phyloP scores from a whole-genome alignment of 2,888 invertebrate species.

The Eugnorisma glareosa region DNA sequence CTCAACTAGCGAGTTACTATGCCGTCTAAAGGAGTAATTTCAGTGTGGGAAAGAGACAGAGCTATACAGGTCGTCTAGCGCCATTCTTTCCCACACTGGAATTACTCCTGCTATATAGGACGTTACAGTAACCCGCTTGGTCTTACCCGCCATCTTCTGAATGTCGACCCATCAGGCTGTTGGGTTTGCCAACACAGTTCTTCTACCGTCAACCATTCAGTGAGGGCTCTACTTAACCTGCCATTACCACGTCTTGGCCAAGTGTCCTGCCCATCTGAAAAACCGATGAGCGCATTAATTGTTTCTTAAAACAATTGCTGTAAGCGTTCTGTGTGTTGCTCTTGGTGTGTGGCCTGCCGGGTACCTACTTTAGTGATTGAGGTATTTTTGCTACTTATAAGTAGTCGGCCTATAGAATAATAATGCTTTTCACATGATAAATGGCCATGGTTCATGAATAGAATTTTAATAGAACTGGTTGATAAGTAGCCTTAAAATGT shows the following conservation, averaged over 20 bases:
- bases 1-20: no score
- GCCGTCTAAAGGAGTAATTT: no score
- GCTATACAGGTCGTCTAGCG: no score
- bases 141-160: background rate
- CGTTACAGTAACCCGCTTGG: no score
- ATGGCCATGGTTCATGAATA: background rate
- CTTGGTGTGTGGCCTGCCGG: background rate
- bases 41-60: no score
- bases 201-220: no score
- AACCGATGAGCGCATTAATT: background rate
- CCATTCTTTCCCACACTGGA: no score
- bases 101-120: no score
- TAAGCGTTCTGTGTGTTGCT: background rate
- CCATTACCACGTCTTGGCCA: background rate
- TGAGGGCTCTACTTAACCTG: background rate
- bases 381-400: background rate
- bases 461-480: conserved; percentile 18
- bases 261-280: background rate
- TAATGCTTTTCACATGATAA: background rate
- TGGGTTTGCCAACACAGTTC: background rate
- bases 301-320: background rate
- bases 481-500: background rate
- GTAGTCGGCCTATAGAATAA: background rate
- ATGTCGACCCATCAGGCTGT: background rate
- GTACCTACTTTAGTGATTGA: background rate